Evolutionary conservation across 2,113 vertebrate genomes (phyloP), one percentile per base, ranked within the genome.

Genomic region (Morone saxatilis): DNA sequence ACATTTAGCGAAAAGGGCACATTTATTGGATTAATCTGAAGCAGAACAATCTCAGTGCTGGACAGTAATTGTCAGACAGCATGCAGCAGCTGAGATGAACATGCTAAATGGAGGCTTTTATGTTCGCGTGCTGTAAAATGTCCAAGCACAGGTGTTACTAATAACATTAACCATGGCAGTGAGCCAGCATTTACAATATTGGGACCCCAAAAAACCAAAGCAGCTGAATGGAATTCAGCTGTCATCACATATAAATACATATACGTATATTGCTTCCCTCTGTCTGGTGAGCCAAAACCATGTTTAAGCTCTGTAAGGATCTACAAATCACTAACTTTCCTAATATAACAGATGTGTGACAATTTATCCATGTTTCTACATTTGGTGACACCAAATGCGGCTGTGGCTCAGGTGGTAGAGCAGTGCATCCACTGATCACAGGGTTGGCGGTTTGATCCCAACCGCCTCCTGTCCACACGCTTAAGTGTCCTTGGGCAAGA

Each of bases 1-100:
- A 45, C 59, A 47, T 63, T 63, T 11, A 45, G 12, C 40, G 65
- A 45, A 40, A 54, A 22, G 61, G 9, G 22, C 10, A 20, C 3
- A 60, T 48, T 83, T 77, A 59, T 51, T 16, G 4, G 53, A 72
- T 71, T 54, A 40, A 38, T 76, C 60, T 53, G 56, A 54, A 62
- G 65, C 56, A 50, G 2, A 69, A 45, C 38, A 40, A 20, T 62
- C 60, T 19, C 16, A 9, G 20, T 5, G 20, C 17, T 41, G 59
- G 54, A 43, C 74, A 59, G n/a, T 41, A 16, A 66, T 3, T 62
- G 11, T 4, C 4, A 25, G 54, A 57, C 54, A 25, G 56, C 22
- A 11, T 11, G n/a, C n/a, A 57, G 22, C 22, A 31, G 56, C 25
- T 16, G 12, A 59, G 5, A 31, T 31, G 22, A 31, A 59, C 22